Evolutionary conservation across 2,888 invertebrate species (phyloP), one percentile per base, ranked within the genome.

Genomic region (Tetropium fuscum): DNA sequence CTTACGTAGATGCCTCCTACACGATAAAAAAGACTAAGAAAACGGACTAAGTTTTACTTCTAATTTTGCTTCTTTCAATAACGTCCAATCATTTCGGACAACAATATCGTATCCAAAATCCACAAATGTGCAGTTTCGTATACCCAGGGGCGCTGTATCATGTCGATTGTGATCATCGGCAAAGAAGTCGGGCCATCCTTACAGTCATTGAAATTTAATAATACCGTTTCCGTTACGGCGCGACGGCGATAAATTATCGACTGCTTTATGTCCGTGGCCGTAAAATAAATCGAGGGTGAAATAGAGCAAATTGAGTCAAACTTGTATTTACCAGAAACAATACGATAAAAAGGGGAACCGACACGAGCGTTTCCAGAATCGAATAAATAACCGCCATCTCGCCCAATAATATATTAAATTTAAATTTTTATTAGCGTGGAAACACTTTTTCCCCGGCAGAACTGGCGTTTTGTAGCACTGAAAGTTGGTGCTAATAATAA

Each of bases 231-330:
- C 7, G 34, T 34, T 34, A 34, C 15, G 7, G n/a, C n/a, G 36
- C 5, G 10, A n/a, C 30, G 4, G 32, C 15, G 27, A 55, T 55
- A 55, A 55, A 47, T 55, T 47, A 40, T 18, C 38, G 11, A 7
- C 22, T 25, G 18, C 18, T 41, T 6, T 38, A 15, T 27, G 15
- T 55, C 22, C 36, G 16, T 27, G 4, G 27, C 30, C 41, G 34
- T 56, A 56, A 48, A 56, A 45, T 20, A 56, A 56, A 55, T 55
- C 40, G 55, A 18, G 27, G 19, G 40, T 49, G 30, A 56, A 56
- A 56, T 41, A 32, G 30, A 30, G 40, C 38, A 48, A 56, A 56
- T 48, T 18, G 48, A 15, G 19, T 43, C 15, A 36, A 45, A 38
- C 13, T 45, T 55, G 22, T 36, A 45, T 45, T 40, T 43, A 15